Base-by-base conservation (phyloP, 2,797 vertebrate species). In the Xerus rutilus region DNA sequence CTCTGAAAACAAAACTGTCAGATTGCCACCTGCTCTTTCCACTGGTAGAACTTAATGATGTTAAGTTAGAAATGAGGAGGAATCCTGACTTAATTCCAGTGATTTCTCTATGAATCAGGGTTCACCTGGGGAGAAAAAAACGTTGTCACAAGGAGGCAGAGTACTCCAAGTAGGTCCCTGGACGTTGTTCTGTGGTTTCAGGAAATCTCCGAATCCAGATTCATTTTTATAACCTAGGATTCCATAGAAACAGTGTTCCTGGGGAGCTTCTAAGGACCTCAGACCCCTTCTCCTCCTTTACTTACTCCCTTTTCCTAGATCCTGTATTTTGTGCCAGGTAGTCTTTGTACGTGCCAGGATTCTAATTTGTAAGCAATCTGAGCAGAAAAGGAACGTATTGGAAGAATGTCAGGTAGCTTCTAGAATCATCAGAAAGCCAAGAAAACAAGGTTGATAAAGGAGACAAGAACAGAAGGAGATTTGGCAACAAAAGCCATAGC, bases 281-380 rank as follows among this genome's bases (percentile, higher is more conserved):
- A 62, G 11, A 13, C 32, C 13, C 23, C 30, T 78, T 43, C 39
- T n/a, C 15, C 10, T 72, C 73, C 49, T 73, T 81, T 17, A 21
- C 7, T 14, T 73, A 39, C 23, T 30, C 6, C 23, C 1, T 64
- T 89, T 77, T 52, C 45, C 49, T 89, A 89, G 18, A 39, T 62
- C 15, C 3, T 85, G 9, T 82, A 47, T 69, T 92, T 92, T 94
- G 7, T 95, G 57, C 67, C 73, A 79, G 5, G 39, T 54, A 78
- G 43, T 82, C 49, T 74, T 86, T 82, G 17, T 74, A 15, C 70
- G 57, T 83, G 76, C 64, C 77, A 83, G 91, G 45, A 93, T 89
- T 95, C 57, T 87, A 89, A 93, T 83, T 79, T 86, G 14, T 89
- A 86, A 93, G 70, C 65, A 74, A 84, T 25, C 72, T 86, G 81